Percentiles rank a stretch among this genome's conserved stretches.
These are phyloP conservation scores for Andrena fulva DNA, from an alignment of 2,888 invertebrate genomes.

Conservation along the genomic window DNA sequence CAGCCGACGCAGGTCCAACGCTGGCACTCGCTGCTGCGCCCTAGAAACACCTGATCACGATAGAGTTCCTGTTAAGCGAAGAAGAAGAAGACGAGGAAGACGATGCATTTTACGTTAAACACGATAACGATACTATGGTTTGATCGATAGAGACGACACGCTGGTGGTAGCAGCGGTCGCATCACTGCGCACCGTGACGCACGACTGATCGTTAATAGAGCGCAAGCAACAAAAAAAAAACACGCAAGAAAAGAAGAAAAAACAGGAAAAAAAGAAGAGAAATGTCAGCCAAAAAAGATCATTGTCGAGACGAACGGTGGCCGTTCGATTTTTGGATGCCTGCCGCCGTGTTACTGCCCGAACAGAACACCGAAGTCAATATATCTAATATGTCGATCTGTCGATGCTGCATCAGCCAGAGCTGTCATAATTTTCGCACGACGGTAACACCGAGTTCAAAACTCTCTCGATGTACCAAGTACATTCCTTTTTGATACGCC, in stretches of 20 bases:
- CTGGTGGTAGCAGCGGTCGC: constrained; percentile 2
- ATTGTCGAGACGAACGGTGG: constrained; percentile 38
- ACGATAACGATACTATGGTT: constrained; percentile 42
- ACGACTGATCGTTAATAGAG: constrained; percentile 37
- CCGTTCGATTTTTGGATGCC: constrained; percentile 57
- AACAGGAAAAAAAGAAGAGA: background rate
- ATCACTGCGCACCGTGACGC: background rate
- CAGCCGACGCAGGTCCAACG: constrained; percentile 96
- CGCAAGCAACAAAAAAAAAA: constrained; percentile 4
- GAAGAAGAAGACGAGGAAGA: constrained; percentile 34
- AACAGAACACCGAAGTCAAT: constrained; percentile 76
- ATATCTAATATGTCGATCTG: constrained; percentile 63
- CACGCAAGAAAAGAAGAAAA: too few relatives aligned
- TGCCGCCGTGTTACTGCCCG: constrained; percentile 75
- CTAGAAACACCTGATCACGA: constrained; percentile 78
- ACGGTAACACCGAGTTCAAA: constrained; percentile 65
- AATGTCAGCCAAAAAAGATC: constrained; percentile 5
- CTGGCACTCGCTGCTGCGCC: constrained; percentile 94
- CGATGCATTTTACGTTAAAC: constrained; percentile 42
- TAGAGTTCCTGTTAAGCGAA: constrained; percentile 52
- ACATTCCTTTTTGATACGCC: constrained; percentile 77
- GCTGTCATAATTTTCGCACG: constrained; percentile 46
- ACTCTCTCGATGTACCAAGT: constrained; percentile 73
- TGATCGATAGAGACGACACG: constrained; percentile 36
- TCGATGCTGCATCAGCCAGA: constrained; percentile 63